These are phyloP conservation scores for Hozukius guyotensis DNA, from an alignment of 2,797 vertebrate genomes.

Conservation along the genomic window DNA sequence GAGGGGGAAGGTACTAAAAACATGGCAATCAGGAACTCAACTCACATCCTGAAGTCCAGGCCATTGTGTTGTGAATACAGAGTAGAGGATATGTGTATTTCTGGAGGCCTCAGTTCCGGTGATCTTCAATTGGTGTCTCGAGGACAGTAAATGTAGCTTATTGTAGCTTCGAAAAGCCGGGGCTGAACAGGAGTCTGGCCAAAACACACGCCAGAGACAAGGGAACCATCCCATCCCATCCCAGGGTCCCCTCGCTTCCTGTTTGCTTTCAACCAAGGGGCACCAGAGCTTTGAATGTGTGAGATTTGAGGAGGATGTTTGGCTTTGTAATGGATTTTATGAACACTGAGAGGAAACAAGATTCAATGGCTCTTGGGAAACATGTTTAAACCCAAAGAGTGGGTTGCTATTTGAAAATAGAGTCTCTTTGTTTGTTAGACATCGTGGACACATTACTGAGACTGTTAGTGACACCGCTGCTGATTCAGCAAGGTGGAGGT, in stretches of 20 bases:
- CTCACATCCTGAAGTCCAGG: conserved; percentile 14
- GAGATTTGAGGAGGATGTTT: conserved; percentile 57
- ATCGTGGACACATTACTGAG: conserved; percentile 21
- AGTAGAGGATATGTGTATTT: conserved; percentile 22
- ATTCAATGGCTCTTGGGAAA: conserved; percentile 55
- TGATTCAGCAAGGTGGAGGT: conserved; percentile 48
- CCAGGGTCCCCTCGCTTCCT: conserved; percentile 54
- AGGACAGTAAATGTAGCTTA: conserved; percentile 12
- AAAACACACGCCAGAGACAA: conserved; percentile 56
- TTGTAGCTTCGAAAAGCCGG: conserved; percentile 10
- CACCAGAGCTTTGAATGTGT: conserved; percentile 37
- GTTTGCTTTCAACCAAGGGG: conserved; percentile 53
- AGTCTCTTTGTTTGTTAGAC: conserved; percentile 59
- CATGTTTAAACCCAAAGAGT: conserved; percentile 64
- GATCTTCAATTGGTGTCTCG: conserved; percentile 22
- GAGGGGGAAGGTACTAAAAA: conserved; percentile 24
- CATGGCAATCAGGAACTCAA: conserved; percentile 24
- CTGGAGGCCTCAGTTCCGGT: conserved; percentile 27
- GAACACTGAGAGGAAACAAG: conserved; percentile 68
- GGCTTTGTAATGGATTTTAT: conserved; percentile 63
- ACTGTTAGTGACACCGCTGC: background rate
- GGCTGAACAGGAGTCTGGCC: conserved; percentile 41
- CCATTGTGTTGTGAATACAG: conserved; percentile 9
- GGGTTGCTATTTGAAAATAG: conserved; percentile 61
- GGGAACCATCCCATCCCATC: conserved; percentile 45